phyloP scores from a whole-genome alignment of 2,888 invertebrate species.

The Acleris emargana region DNA sequence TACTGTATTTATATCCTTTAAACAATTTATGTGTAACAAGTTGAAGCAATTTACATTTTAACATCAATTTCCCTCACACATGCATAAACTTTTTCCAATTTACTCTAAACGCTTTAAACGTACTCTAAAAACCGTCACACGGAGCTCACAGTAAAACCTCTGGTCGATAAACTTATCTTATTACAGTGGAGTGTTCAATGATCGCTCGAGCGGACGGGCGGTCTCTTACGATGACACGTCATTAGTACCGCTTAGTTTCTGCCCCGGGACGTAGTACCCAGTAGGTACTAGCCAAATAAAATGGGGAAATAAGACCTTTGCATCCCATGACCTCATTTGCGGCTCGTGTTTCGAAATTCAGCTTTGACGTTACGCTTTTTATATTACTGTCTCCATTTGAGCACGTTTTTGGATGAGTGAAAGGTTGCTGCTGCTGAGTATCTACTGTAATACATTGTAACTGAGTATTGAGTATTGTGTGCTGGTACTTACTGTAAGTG shows the following conservation, averaged over 20 bases:
- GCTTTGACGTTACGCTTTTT: not conserved
- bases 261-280: constrained; percentile 28
- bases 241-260: constrained; percentile 53
- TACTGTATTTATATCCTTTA: not conserved
- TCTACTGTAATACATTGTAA: too few species aligned
- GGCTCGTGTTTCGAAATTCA: not conserved
- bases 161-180: constrained; percentile 71
- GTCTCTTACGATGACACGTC: constrained; percentile 61
- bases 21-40: too few species aligned
- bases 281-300: constrained; percentile 29
- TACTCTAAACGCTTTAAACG: constrained; percentile 26
- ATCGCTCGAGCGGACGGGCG: constrained; percentile 60
- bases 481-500: too few species aligned
- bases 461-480: too few species aligned
- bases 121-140: constrained; percentile 38
- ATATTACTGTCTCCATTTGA: not conserved
- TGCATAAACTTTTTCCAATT: constrained; percentile 26
- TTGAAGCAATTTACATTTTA: constrained; percentile 9
- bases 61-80: constrained; percentile 15
- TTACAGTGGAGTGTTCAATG: constrained; percentile 65
- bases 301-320: constrained; percentile 26
- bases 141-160: constrained; percentile 44
- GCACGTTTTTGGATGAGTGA: not conserved
- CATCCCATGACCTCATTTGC: constrained; percentile 14
- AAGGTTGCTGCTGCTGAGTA: too few species aligned